A percentile compares a stretch with the other conserved stretches of the same genome.
Conservation (phyloP, 2,113 vertebrate species). For the Oreotragus oreotragus region DNA sequence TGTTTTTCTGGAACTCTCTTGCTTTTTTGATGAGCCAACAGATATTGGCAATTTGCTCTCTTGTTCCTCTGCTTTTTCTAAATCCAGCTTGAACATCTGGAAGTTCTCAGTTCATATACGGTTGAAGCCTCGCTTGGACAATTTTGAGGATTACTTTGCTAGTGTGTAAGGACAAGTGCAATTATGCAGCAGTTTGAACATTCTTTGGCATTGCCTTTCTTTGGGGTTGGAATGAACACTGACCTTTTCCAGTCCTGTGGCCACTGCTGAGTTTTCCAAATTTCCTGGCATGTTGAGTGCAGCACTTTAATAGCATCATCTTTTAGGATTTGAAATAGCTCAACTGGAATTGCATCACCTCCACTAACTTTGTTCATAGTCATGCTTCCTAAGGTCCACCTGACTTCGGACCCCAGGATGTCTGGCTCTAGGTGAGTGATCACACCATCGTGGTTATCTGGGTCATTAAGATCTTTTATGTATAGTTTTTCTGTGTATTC, state of each 20-base stretch:
- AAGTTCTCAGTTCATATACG: neutral
- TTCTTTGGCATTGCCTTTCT: neutral
- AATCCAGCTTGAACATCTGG: neutral
- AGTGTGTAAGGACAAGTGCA: neutral
- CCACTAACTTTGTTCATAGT: neutral
- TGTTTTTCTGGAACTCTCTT: neutral
- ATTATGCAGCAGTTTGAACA: fast-evolving
- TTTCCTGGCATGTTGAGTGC: fast-evolving
- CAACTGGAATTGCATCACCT: neutral
- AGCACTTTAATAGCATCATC: neutral
- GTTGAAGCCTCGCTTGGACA: neutral
- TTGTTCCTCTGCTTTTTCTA: neutral
- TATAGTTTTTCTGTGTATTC: neutral
- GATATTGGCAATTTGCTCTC: neutral
- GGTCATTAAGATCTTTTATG: neutral
- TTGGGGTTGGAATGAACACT: neutral
- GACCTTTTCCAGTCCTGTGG: neutral
- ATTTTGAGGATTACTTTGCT: neutral
- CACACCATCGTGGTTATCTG: neutral
- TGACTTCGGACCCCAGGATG: neutral
- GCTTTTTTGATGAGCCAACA: neutral
- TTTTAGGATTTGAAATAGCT: neutral
- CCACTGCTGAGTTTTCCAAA: neutral
- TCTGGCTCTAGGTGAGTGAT: neutral
- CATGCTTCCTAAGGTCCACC: neutral